These are phyloP conservation scores for Ivindomyrus marchei DNA, from an alignment of 2,113 vertebrate species.

Conservation along the genomic window DNA sequence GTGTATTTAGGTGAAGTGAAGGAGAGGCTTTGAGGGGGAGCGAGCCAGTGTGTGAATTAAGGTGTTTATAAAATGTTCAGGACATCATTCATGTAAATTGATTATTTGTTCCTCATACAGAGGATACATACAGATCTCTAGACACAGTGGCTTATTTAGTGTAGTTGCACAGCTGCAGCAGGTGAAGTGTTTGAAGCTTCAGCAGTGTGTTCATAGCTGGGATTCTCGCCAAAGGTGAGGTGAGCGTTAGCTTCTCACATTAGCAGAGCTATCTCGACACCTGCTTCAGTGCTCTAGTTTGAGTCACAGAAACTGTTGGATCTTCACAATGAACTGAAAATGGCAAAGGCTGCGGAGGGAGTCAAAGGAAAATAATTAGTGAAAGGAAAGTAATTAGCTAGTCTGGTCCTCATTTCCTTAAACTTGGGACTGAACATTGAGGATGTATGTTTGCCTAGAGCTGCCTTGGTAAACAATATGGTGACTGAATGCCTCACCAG, in stretches of 20 bases:
- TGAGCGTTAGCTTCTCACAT: slow-evolving; percentile 29
- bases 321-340: slow-evolving; percentile 53
- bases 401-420: slow-evolving; percentile 38
- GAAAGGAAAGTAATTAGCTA: slow-evolving; percentile 51
- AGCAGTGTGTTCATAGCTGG: neutral
- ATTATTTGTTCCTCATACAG: neutral
- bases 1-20: neutral
- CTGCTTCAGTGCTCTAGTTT: slow-evolving; percentile 41
- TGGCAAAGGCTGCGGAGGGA: slow-evolving; percentile 45
- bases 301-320: slow-evolving; percentile 26
- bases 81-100: neutral
- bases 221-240: neutral
- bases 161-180: slow-evolving; percentile 24
- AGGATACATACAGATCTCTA: neutral
- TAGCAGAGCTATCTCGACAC: slow-evolving; percentile 64
- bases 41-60: slow-evolving; percentile 48
- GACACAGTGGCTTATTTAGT: slow-evolving; percentile 25
- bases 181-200: neutral
- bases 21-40: slow-evolving; percentile 27
- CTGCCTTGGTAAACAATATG: slow-evolving; percentile 15
- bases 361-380: slow-evolving; percentile 48
- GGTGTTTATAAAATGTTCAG: neutral
- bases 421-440: slow-evolving; percentile 35
- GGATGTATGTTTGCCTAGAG: slow-evolving; percentile 43
- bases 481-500: slow-evolving; percentile 59